Conservation (phyloP, 2,113 vertebrate species). For the Uria lomvia region DNA sequence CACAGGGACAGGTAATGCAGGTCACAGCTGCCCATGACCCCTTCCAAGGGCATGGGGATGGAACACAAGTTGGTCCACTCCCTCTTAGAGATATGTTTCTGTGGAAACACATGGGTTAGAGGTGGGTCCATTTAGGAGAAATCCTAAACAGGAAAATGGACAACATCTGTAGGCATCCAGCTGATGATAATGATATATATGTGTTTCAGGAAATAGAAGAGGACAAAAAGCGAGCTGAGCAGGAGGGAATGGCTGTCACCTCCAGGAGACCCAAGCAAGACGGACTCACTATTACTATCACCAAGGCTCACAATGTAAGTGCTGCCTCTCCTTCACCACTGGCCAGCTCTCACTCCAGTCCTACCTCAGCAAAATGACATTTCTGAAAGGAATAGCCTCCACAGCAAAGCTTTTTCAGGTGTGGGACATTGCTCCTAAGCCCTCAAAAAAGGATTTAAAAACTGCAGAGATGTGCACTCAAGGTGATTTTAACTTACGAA, state of each 20-base stretch:
- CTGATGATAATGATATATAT: not conserved
- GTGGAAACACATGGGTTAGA: not conserved
- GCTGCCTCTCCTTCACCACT: not conserved
- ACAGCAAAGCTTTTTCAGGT: not conserved
- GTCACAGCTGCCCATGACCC: not conserved
- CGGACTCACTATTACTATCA: conserved; percentile 93
- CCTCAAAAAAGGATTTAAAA: not conserved
- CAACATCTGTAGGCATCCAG: not conserved
- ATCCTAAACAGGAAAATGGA: not conserved
- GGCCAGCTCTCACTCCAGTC: not conserved
- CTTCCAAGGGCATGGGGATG: not conserved
- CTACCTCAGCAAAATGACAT: not conserved
- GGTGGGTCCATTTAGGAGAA: not conserved
- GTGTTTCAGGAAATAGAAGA: conserved; percentile 92
- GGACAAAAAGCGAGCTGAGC: conserved; percentile 89
- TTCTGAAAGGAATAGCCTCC: not conserved
- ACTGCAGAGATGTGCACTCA: not conserved
- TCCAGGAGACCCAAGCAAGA: conserved; percentile 81
- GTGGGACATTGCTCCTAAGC: not conserved
- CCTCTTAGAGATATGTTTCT: not conserved
- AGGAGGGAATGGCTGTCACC: conserved; percentile 86
- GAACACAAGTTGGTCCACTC: not conserved
- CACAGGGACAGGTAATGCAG: not conserved
- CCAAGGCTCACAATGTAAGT: conserved; percentile 87
- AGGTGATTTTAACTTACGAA: not conserved